phyloP scores from a whole-genome alignment of 2,888 invertebrate genomes.

The Hydroisotoma schaefferi region DNA sequence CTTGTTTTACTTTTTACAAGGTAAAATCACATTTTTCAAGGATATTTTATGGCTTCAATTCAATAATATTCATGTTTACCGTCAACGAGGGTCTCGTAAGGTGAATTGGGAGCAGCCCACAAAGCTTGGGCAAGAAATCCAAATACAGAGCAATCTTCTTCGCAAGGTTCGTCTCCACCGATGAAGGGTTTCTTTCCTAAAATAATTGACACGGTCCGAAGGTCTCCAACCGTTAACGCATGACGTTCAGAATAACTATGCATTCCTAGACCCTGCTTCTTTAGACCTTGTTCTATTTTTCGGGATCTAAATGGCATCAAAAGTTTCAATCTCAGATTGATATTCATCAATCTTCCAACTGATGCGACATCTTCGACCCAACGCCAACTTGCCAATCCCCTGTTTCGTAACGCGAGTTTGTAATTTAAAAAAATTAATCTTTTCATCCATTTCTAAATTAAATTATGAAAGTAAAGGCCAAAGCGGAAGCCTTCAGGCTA shows the following conservation, averaged over 20 bases:
- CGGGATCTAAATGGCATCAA: background rate
- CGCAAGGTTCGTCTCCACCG: slow-evolving; percentile 41
- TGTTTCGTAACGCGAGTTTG: slow-evolving; percentile 15
- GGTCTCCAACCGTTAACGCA: slow-evolving; percentile 25
- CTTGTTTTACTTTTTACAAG: too few species aligned
- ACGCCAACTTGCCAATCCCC: slow-evolving; percentile 39
- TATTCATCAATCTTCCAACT: slow-evolving; percentile 50
- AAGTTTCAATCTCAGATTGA: slow-evolving; percentile 28
- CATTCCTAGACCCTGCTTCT: slow-evolving; percentile 41
- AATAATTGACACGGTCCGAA: slow-evolving; percentile 34
- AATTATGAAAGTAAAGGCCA: background rate
- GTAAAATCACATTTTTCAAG: background rate
- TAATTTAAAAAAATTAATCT: background rate
- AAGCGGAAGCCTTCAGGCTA: background rate
- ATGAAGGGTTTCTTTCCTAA: slow-evolving; percentile 39
- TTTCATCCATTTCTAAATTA: too few species aligned
- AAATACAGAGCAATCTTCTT: slow-evolving; percentile 52
- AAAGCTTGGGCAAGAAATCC: slow-evolving; percentile 49
- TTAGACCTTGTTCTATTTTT: background rate
- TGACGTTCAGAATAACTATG: slow-evolving; percentile 36
- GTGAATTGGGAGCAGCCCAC: slow-evolving; percentile 49
- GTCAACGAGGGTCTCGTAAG: slow-evolving; percentile 41
- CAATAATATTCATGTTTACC: slow-evolving; percentile 33
- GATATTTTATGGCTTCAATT: background rate
- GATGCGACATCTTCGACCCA: slow-evolving; percentile 51